Evolutionary conservation across 2,113 vertebrate genomes (phyloP).

Genomic region (Oceanodroma tethys): DNA sequence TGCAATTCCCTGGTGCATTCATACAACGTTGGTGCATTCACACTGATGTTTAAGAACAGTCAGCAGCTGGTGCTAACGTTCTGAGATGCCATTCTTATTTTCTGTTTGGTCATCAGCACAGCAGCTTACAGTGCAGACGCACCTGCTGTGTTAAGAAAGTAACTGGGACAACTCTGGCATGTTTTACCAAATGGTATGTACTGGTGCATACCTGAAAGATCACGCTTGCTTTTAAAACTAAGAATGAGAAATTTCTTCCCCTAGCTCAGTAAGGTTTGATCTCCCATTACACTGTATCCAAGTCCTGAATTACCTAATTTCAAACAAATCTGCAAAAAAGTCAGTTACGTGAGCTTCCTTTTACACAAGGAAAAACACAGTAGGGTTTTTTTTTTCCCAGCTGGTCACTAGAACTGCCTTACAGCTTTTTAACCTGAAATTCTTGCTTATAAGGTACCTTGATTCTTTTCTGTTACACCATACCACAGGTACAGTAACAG

Average conservation of each 20-base stretch:
- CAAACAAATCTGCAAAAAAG: neutral
- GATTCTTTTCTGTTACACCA: neutral
- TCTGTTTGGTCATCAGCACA: neutral
- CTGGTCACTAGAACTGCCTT: neutral
- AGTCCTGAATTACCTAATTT: neutral
- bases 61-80: neutral
- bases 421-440: neutral
- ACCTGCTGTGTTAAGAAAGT: neutral
- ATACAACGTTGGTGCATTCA: too few relatives aligned
- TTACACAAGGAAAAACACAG: neutral
- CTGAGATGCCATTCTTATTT: neutral
- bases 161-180: neutral
- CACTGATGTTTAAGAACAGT: neutral
- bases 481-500: neutral
- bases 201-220: neutral
- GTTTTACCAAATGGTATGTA: neutral
- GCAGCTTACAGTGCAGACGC: neutral
- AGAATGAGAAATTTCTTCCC: neutral
- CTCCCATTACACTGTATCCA: neutral
- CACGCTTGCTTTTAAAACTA: neutral
- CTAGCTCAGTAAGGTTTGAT: neutral
- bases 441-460: neutral
- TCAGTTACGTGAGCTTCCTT: neutral
- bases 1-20: too few relatives aligned
- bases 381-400: neutral